phyloP scores from a whole-genome alignment of 2,113 vertebrate species.

The Hucho hucho region DNA sequence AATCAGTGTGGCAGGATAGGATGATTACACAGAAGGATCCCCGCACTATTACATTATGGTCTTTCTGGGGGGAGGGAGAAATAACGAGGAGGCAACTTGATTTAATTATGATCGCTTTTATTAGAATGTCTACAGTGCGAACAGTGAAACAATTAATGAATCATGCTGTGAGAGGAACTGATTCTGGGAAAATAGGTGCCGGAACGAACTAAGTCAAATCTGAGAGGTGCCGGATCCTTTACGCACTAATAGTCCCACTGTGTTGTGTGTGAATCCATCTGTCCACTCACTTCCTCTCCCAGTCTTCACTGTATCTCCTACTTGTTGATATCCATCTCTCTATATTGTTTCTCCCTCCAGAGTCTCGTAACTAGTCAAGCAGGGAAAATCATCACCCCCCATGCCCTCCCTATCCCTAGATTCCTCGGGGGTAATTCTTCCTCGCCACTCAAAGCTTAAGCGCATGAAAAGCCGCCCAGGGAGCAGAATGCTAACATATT shows the following conservation, averaged over 20 bases:
- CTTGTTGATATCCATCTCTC: slow-evolving; percentile 21
- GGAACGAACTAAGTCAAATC: too few relatives aligned
- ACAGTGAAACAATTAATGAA: neutral
- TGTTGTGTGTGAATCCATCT: neutral
- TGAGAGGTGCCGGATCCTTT: neutral
- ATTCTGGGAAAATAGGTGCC: neutral
- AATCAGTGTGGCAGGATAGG: too few relatives aligned
- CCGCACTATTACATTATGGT: too few relatives aligned
- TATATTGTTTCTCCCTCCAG: slow-evolving; percentile 15
- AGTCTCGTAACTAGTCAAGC: slow-evolving; percentile 16
- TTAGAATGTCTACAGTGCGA: neutral
- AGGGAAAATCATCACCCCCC: slow-evolving; percentile 3
- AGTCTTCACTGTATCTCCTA: neutral
- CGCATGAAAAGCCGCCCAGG: neutral
- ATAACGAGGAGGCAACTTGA: too few relatives aligned
- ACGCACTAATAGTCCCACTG: neutral
- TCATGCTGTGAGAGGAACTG: neutral
- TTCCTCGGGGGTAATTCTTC: too few relatives aligned
- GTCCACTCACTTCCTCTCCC: too few relatives aligned
- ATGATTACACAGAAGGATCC: too few relatives aligned
- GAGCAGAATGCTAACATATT: slow-evolving; percentile 14
- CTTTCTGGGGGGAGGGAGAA: too few relatives aligned
- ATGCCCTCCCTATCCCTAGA: neutral
- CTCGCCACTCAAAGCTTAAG: neutral
- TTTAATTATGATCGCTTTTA: too few relatives aligned